A percentile compares a stretch with the other conserved stretches of the same genome.
Conservation (phyloP, 2,888 invertebrate genomes). For the Trisateles emortualis region DNA sequence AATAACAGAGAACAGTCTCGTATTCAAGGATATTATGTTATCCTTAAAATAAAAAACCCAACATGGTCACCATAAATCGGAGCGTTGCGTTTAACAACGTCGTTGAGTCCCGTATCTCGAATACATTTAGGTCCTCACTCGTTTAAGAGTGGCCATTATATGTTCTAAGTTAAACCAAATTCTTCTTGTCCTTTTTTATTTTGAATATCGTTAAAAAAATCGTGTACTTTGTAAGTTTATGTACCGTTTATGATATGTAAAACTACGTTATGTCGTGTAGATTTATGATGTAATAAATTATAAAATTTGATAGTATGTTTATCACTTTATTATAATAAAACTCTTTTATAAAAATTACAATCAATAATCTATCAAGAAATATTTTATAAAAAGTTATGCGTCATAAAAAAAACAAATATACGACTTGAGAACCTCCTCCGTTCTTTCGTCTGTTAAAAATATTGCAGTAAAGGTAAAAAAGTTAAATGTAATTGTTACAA, state of each 20-base stretch:
- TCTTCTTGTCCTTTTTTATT: constrained; percentile 8
- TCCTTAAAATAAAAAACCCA: background rate
- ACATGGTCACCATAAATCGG: constrained; percentile 10
- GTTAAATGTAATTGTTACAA: no score
- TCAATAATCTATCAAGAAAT: no score
- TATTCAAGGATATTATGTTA: background rate
- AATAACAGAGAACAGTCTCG: no score
- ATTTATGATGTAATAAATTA: background rate
- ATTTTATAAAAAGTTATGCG: no score
- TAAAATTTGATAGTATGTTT: no score
- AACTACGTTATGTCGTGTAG: background rate
- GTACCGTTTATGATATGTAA: background rate
- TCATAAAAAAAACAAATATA: no score
- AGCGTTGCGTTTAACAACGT: constrained; percentile 59
- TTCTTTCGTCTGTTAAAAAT: no score
- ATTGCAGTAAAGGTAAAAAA: no score
- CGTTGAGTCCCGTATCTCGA: constrained; percentile 57
- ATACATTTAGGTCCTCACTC: constrained; percentile 52
- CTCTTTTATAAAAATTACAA: no score
- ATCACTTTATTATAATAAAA: no score
- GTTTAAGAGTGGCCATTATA: constrained; percentile 37
- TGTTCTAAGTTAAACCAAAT: constrained; percentile 16
- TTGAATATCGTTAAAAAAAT: constrained; percentile 7
- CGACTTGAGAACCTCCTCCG: no score
- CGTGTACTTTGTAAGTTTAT: background rate